Evolutionary conservation across 2,797 vertebrate species (phyloP).

Genomic region (Diceros bicornis): DNA sequence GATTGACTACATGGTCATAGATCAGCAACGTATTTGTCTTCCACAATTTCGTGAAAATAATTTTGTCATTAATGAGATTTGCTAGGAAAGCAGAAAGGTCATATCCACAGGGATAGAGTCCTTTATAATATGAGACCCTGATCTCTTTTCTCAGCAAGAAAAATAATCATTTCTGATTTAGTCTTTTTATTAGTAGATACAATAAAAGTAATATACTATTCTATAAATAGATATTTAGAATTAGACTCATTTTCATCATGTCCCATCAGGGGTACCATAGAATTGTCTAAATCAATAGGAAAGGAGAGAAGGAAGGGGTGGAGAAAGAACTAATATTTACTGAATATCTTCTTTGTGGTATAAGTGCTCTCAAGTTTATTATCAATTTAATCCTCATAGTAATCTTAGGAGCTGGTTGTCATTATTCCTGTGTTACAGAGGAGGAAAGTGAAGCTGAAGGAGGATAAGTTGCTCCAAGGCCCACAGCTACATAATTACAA

Average conservation of each 20-base stretch:
- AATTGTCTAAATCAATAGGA: slow-evolving; percentile 29
- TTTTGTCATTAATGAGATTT: slow-evolving; percentile 84
- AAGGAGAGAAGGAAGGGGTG: not conserved
- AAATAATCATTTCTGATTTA: slow-evolving; percentile 45
- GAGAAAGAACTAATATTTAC: slow-evolving; percentile 3
- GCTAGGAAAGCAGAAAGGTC: slow-evolving; percentile 83
- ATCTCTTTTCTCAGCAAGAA: slow-evolving; percentile 43
- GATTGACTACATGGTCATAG: not conserved
- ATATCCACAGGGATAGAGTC: slow-evolving; percentile 59
- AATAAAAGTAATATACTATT: slow-evolving; percentile 18
- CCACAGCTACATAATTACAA: not conserved
- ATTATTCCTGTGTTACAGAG: not conserved
- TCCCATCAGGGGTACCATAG: not conserved
- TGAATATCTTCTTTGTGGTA: slow-evolving; percentile 17
- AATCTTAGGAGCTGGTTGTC: not conserved
- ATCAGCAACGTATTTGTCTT: slow-evolving; percentile 39
- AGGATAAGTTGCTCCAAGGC: not conserved
- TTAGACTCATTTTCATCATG: slow-evolving; percentile 26
- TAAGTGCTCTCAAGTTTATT: slow-evolving; percentile 26
- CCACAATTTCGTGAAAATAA: slow-evolving; percentile 76
- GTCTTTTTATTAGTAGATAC: slow-evolving; percentile 22
- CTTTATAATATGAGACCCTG: slow-evolving; percentile 28
- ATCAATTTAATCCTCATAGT: slow-evolving; percentile 37
- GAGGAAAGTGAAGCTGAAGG: not conserved
- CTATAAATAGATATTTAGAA: slow-evolving; percentile 19